phyloP scores from a whole-genome alignment of 2,113 vertebrate species.

The Onychostruthus taczanowskii region DNA sequence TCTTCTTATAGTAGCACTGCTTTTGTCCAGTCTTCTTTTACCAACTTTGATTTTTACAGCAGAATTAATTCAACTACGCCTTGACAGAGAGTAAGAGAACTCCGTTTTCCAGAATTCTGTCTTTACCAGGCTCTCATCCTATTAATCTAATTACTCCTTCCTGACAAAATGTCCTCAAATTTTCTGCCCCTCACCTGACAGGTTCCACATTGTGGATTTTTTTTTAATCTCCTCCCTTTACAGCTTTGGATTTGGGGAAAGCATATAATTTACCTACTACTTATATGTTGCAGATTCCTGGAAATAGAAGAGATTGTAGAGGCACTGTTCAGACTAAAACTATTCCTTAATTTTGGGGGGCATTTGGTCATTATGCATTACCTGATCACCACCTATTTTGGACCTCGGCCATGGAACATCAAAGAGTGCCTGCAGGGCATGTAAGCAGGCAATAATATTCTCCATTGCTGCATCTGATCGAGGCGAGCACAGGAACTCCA shows the following conservation, averaged over 20 bases:
- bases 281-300: background rate
- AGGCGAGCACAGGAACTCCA: conserved; percentile 92
- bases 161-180: background rate
- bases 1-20: background rate
- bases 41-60: background rate
- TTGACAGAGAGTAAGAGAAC: background rate
- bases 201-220: background rate
- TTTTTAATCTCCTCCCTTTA: background rate
- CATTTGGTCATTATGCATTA: conserved; percentile 50
- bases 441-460: conserved; percentile 86
- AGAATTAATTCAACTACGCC: background rate
- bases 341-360: background rate
- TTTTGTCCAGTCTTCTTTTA: background rate
- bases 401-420: conserved; percentile 86
- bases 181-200: background rate
- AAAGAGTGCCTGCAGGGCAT: conserved; percentile 82
- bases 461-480: conserved; percentile 87
- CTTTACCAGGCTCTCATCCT: background rate
- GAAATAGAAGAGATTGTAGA: background rate
- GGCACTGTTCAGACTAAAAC: background rate
- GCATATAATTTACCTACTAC: background rate
- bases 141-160: background rate
- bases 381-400: conserved; percentile 91
- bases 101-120: background rate
- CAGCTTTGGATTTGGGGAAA: background rate